Evolutionary conservation across 2,797 vertebrate genomes (phyloP).

Genomic region (Halcyon leucocephala): DNA sequence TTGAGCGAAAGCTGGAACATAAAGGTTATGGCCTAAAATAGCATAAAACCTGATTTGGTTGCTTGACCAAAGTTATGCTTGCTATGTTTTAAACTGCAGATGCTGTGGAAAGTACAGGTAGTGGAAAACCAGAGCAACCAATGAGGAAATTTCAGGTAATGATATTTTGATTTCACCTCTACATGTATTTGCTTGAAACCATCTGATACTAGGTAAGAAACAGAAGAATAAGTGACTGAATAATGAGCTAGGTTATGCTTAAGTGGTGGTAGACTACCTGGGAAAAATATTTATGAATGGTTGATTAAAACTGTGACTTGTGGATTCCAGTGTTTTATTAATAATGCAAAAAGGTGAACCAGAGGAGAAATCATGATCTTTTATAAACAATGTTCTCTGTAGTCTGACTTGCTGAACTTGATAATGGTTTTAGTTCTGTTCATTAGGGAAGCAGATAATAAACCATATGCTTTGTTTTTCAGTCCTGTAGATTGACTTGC

Average conservation of each 20-base stretch:
- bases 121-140: conserved; percentile 21
- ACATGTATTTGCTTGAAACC: neutral
- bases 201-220: neutral
- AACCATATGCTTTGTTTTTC: neutral
- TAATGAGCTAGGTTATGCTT: neutral
- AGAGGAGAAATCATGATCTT: neutral
- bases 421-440: neutral
- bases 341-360: neutral
- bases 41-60: neutral
- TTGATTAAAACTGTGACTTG: neutral
- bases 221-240: neutral
- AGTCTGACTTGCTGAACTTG: neutral
- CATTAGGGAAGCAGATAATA: neutral
- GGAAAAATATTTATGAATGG: neutral
- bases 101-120: conserved; percentile 21
- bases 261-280: neutral
- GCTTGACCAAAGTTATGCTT: neutral
- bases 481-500: neutral
- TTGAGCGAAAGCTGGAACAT: neutral
- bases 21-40: conserved; percentile 28
- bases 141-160: neutral
- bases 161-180: neutral
- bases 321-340: neutral
- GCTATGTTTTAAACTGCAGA: neutral
- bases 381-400: neutral